Evolutionary conservation across 2,113 vertebrate species (phyloP).

Genomic region (Empidonax traillii): DNA sequence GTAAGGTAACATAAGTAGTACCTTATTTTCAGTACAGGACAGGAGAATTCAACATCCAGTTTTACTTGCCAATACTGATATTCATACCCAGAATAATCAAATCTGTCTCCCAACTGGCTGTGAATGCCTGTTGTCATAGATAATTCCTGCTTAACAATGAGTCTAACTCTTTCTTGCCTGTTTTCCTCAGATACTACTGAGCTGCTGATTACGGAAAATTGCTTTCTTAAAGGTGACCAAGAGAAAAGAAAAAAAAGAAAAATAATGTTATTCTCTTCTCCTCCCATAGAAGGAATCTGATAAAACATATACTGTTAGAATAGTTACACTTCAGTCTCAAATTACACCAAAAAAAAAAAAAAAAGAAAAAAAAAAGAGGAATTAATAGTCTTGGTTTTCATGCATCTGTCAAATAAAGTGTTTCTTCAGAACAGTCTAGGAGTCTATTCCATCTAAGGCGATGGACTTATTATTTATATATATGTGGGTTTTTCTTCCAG

Average conservation of each 20-base stretch:
- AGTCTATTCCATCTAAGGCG: not conserved
- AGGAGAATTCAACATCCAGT: not conserved
- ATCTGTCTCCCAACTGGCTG: not conserved
- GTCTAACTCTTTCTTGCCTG: not conserved
- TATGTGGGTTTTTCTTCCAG: not conserved
- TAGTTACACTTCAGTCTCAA: not conserved
- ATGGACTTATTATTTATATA: not conserved
- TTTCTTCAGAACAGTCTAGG: not conserved
- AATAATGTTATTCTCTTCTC: not conserved
- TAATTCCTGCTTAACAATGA: not conserved
- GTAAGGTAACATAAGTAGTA: fast-evolving
- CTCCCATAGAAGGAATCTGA: not conserved
- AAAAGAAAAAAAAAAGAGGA: not conserved
- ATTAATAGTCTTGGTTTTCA: not conserved
- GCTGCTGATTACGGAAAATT: not conserved
- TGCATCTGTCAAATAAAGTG: not conserved
- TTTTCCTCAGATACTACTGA: not conserved
- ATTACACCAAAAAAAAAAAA: not conserved
- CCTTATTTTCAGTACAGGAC: not conserved
- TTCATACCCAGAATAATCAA: not conserved
- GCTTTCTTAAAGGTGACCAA: not conserved
- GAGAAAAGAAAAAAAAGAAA: not conserved
- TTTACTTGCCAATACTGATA: not conserved
- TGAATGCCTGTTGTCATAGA: not conserved
- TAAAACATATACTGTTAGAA: not conserved